Evolutionary conservation across 2,888 invertebrate genomes (phyloP).

Genomic region (Pedicia rivosa): DNA sequence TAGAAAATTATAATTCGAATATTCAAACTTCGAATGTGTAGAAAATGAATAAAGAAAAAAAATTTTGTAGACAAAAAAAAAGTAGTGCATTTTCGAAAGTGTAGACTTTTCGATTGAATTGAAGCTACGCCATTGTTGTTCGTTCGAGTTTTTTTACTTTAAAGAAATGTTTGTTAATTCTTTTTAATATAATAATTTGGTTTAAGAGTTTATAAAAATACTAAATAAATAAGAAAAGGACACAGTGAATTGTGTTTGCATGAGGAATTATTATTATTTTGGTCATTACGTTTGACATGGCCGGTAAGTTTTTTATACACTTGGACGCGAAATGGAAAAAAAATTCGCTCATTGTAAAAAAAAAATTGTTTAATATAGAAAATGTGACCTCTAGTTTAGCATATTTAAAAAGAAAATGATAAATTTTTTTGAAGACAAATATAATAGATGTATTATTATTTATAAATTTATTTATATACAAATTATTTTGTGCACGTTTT

Average conservation of each 20-base stretch:
- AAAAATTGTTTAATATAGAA: slow-evolving; percentile 29
- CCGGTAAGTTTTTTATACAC: slow-evolving; percentile 48
- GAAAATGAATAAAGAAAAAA: too few species aligned
- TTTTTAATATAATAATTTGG: not conserved
- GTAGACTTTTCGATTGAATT: too few species aligned
- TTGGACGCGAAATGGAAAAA: too few species aligned
- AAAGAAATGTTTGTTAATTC: slow-evolving; percentile 5
- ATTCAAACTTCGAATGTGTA: too few species aligned
- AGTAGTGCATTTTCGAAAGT: too few species aligned
- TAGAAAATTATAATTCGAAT: too few species aligned
- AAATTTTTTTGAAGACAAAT: not conserved
- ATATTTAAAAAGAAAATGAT: not conserved
- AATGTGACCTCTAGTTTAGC: not conserved
- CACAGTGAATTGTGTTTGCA: slow-evolving; percentile 7
- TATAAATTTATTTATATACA: too few species aligned
- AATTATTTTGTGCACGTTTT: too few species aligned
- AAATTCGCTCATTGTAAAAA: too few species aligned
- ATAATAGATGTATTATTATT: too few species aligned
- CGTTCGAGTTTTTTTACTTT: slow-evolving; percentile 3
- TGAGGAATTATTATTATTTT: slow-evolving; percentile 8
- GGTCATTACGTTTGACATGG: slow-evolving; percentile 45
- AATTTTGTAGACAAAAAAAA: too few species aligned
- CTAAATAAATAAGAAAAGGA: not conserved
- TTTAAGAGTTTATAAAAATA: slow-evolving; percentile 4
- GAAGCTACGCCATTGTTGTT: slow-evolving; percentile 10